Conservation (phyloP, 2,888 invertebrate species). For the Leuctra nigra region DNA sequence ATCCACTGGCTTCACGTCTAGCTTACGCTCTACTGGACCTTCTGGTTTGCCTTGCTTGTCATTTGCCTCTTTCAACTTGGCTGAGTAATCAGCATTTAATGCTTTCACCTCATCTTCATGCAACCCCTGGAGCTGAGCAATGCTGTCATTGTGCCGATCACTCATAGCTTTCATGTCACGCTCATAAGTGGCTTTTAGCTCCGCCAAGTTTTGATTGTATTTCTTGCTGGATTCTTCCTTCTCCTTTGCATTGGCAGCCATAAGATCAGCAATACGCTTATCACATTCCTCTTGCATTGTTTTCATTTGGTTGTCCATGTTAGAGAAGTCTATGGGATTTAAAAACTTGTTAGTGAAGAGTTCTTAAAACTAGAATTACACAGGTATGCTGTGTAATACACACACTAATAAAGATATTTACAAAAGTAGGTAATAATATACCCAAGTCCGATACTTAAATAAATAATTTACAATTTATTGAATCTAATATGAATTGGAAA, state of each 20-base stretch:
- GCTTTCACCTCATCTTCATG: slow-evolving; percentile 48
- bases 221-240: background rate
- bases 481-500: background rate
- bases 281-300: slow-evolving; percentile 6
- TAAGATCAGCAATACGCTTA: background rate
- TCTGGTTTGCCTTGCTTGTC: slow-evolving; percentile 20
- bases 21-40: background rate
- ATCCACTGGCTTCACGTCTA: background rate
- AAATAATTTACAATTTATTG: background rate
- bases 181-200: slow-evolving; percentile 49
- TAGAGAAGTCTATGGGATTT: background rate
- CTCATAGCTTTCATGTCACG: slow-evolving; percentile 47
- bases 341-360: background rate
- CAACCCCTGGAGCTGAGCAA: slow-evolving; percentile 47
- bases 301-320: background rate
- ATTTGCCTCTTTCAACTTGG: slow-evolving; percentile 46
- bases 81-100: slow-evolving; percentile 45
- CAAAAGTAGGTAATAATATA: background rate
- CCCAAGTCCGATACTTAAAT: background rate
- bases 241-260: background rate
- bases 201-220: background rate
- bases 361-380: too few relatives aligned
- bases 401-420: too few relatives aligned
- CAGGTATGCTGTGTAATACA: too few relatives aligned
- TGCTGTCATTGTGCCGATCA: slow-evolving; percentile 49